Evolutionary conservation across 2,113 vertebrate genomes (phyloP).

Genomic region (Noturus placidus): DNA sequence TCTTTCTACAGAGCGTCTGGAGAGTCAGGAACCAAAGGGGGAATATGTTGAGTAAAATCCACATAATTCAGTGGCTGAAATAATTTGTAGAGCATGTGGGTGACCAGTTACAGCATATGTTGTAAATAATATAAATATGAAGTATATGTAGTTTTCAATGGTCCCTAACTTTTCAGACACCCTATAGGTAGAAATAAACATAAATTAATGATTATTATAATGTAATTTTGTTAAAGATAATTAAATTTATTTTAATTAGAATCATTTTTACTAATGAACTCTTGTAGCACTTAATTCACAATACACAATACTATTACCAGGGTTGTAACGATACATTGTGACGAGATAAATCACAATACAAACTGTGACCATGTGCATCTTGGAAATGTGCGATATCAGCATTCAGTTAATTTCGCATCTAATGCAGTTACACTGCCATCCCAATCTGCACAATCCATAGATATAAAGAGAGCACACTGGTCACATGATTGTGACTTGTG

Average conservation of each 20-base stretch:
- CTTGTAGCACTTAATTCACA: not conserved
- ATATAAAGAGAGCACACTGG: not conserved
- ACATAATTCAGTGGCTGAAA: not conserved
- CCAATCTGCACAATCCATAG: not conserved
- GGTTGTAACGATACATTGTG: not conserved
- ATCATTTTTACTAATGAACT: not conserved
- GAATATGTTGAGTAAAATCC: not conserved
- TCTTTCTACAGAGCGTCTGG: not conserved
- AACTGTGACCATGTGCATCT: not conserved
- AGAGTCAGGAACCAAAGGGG: not conserved
- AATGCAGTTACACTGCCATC: not conserved
- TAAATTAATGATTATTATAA: not conserved
- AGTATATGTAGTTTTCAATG: not conserved
- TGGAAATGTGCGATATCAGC: not conserved
- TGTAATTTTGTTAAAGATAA: not conserved
- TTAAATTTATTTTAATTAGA: not conserved
- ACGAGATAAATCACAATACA: not conserved
- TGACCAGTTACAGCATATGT: not conserved
- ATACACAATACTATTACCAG: not conserved
- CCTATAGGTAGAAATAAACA: not conserved
- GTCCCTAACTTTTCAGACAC: not conserved
- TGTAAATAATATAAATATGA: not conserved
- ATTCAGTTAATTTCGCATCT: not conserved
- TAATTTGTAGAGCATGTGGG: not conserved
- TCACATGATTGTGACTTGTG: not conserved